A percentile compares a stretch with the other conserved stretches of the same genome.
phyloP scores from a whole-genome alignment of 2,888 invertebrate species.

The Acanthacorydalis orientalis region DNA sequence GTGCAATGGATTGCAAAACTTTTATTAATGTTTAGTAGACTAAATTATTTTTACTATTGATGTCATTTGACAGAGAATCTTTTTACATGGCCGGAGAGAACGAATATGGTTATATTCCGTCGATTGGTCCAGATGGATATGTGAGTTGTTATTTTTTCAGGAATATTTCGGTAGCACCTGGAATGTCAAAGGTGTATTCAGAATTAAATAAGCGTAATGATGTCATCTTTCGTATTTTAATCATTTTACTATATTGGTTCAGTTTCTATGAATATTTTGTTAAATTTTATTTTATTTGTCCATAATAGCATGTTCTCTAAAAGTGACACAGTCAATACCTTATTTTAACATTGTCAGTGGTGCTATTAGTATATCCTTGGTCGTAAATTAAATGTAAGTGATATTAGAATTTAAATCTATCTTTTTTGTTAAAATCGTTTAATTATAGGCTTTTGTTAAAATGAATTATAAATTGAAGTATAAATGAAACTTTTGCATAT shows the following conservation, averaged over 20 bases:
- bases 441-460: too few species aligned
- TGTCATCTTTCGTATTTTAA: not conserved
- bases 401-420: too few species aligned
- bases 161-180: not conserved
- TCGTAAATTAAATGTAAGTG: too few species aligned
- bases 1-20: too few species aligned
- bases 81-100: constrained; percentile 26
- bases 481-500: too few species aligned
- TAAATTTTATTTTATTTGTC: not conserved
- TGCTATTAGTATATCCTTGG: too few species aligned
- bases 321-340: too few species aligned
- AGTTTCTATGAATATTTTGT: not conserved
- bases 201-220: not conserved
- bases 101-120: constrained; percentile 25
- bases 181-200: not conserved
- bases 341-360: too few species aligned
- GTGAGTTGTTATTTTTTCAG: constrained; percentile 17
- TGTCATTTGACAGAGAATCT: constrained; percentile 1
- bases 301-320: not conserved
- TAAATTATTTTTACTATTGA: constrained; percentile 1
- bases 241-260: not conserved
- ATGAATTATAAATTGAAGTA: too few species aligned
- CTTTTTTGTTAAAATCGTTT: too few species aligned
- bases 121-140: constrained; percentile 23
- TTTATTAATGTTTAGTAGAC: not conserved